Evolutionary conservation across 2,888 invertebrate species (phyloP).

Genomic region (Minunthozetes semirufus): DNA sequence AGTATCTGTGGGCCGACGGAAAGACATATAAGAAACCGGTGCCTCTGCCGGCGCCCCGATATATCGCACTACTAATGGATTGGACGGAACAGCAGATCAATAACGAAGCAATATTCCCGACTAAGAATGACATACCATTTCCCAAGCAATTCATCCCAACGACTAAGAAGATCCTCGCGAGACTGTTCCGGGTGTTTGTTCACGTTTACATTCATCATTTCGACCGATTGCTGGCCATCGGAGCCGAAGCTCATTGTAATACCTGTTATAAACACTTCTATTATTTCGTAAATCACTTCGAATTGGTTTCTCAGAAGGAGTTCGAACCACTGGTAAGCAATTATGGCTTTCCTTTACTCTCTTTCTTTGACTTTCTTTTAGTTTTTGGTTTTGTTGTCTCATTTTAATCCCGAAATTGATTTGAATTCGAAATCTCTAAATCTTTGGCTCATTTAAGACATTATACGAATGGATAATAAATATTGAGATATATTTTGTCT

Average conservation of each 20-base stretch:
- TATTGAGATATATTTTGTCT: no score
- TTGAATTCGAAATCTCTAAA: background rate
- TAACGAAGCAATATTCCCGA: slow-evolving; percentile 75
- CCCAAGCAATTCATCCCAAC: slow-evolving; percentile 70
- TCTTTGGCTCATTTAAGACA: no score
- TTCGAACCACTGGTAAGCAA: slow-evolving; percentile 63
- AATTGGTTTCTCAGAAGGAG: slow-evolving; percentile 71
- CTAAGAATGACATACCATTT: slow-evolving; percentile 75
- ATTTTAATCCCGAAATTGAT: background rate
- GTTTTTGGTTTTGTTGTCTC: background rate
- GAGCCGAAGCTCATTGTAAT: slow-evolving; percentile 86
- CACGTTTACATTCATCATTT: slow-evolving; percentile 93
- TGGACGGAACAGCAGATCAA: slow-evolving; percentile 88
- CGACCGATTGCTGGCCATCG: slow-evolving; percentile 74
- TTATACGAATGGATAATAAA: no score
- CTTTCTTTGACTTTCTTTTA: background rate
- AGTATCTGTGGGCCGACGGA: slow-evolving; percentile 85
- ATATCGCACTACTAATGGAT: slow-evolving; percentile 76
- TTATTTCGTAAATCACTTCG: slow-evolving; percentile 80
- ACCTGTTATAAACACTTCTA: slow-evolving; percentile 92
- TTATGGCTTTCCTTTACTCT: background rate
- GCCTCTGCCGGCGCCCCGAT: slow-evolving; percentile 71
- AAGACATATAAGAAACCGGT: slow-evolving; percentile 65
- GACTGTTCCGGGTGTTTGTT: slow-evolving; percentile 81
- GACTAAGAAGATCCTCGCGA: slow-evolving; percentile 77